Evolutionary conservation across 2,797 vertebrate genomes (phyloP).

Genomic region (Hypotaenidia philippensis): DNA sequence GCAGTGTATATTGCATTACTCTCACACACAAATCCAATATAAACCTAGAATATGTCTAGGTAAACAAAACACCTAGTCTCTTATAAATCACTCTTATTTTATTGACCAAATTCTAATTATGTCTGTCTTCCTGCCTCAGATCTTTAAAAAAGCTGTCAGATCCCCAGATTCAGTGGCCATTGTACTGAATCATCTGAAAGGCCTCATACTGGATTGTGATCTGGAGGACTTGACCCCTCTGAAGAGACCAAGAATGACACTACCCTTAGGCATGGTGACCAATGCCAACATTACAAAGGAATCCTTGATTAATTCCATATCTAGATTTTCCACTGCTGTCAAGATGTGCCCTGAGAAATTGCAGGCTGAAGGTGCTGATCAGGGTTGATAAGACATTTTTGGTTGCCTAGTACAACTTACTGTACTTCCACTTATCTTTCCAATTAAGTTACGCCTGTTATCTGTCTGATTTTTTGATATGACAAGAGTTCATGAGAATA

Average conservation of each 20-base stretch:
- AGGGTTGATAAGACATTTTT: background rate
- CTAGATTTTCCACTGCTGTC: background rate
- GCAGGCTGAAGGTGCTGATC: constrained; percentile 9
- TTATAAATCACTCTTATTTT: background rate
- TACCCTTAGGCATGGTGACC: background rate
- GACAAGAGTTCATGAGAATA: constrained; percentile 31
- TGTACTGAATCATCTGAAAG: background rate
- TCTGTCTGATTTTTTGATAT: constrained; percentile 53
- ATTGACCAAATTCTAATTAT: background rate
- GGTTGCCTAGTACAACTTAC: background rate
- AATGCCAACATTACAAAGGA: background rate
- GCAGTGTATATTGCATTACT: background rate
- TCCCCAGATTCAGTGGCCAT: background rate
- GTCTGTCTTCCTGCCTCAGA: background rate
- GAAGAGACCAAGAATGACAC: background rate
- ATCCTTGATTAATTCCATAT: background rate
- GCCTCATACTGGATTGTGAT: background rate
- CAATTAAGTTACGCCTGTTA: constrained; percentile 38
- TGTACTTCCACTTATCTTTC: constrained; percentile 21
- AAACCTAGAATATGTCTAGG: background rate
- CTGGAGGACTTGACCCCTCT: background rate
- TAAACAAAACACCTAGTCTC: background rate
- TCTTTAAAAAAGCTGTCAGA: background rate
- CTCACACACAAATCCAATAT: background rate
- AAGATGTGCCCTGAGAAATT: constrained; percentile 19